Conservation (phyloP, 2,888 invertebrate genomes). For the Spilosoma lubricipeda region DNA sequence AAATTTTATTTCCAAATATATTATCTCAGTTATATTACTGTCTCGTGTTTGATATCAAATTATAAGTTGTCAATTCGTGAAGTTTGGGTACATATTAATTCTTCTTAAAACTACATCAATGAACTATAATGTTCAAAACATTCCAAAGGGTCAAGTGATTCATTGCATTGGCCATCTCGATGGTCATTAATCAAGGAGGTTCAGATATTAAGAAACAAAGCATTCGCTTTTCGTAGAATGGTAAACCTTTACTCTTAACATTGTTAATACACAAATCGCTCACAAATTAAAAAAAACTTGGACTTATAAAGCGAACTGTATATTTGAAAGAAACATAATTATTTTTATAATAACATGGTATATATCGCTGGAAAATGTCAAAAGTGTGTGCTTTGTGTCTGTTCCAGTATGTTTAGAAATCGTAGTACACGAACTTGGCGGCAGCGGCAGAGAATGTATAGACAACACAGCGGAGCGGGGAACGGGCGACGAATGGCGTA, state of each 20-base stretch:
- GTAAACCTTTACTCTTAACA: constrained; percentile 13
- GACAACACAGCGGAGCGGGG: too few relatives aligned
- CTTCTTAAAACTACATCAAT: constrained; percentile 15
- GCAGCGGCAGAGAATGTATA: too few relatives aligned
- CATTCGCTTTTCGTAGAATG: constrained; percentile 42
- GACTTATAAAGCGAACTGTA: too few relatives aligned
- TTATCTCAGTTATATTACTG: too few relatives aligned
- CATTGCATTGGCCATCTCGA: constrained; percentile 37
- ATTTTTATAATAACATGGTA: too few relatives aligned
- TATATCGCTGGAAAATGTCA: too few relatives aligned
- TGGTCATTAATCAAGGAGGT: constrained; percentile 53
- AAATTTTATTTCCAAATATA: too few relatives aligned
- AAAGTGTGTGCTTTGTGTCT: too few relatives aligned
- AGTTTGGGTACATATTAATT: not conserved
- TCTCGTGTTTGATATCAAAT: not conserved
- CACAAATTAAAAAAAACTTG: not conserved
- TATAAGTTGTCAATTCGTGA: not conserved
- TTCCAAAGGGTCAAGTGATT: constrained; percentile 47
- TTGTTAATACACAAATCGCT: not conserved
- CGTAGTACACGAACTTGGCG: too few relatives aligned
- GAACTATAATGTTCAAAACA: constrained; percentile 24
- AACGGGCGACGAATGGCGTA: too few relatives aligned
- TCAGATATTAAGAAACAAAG: constrained; percentile 45
- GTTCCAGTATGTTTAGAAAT: too few relatives aligned
- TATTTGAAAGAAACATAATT: too few relatives aligned